Conservation (phyloP, 1,140 invertebrate species). For the Carcinoscorpius rotundicauda region DNA sequence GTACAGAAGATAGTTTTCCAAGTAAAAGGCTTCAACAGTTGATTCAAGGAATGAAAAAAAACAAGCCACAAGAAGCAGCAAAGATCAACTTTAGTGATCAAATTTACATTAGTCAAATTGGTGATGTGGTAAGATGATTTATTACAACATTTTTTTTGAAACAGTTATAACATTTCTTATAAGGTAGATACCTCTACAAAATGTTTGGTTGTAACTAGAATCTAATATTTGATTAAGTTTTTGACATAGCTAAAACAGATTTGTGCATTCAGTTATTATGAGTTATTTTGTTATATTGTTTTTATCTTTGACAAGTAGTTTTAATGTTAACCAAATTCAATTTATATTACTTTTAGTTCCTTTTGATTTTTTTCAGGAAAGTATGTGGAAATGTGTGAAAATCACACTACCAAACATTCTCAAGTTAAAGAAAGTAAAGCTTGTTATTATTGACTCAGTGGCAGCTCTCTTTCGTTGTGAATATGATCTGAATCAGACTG, state of each 20-base stretch:
- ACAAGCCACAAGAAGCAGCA: background rate
- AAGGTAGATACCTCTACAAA: too few species aligned
- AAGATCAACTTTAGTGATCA: slow-evolving; percentile 7
- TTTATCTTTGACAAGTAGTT: too few species aligned
- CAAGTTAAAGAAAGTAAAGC: slow-evolving; percentile 38
- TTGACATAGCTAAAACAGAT: too few species aligned
- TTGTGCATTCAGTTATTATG: too few species aligned
- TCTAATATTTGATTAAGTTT: too few species aligned
- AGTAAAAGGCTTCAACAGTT: slow-evolving; percentile 47
- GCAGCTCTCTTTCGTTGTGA: slow-evolving; percentile 54
- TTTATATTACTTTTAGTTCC: too few species aligned
- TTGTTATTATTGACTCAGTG: slow-evolving; percentile 61
- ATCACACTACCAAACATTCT: background rate
- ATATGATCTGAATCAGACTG: slow-evolving; percentile 37
- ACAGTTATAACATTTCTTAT: background rate
- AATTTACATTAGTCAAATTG: slow-evolving; percentile 9
- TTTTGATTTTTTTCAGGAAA: slow-evolving; percentile 3
- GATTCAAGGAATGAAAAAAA: background rate
- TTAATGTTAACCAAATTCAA: too few species aligned
- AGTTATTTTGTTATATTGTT: too few species aligned
- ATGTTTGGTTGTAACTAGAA: too few species aligned
- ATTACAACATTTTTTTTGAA: slow-evolving; percentile 19
- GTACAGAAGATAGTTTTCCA: slow-evolving; percentile 61
- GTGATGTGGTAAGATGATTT: slow-evolving; percentile 9
- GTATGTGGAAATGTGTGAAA: slow-evolving; percentile 1